Base-by-base conservation (phyloP, 1,140 invertebrate species). In the Zaprionus kolodkinae region DNA sequence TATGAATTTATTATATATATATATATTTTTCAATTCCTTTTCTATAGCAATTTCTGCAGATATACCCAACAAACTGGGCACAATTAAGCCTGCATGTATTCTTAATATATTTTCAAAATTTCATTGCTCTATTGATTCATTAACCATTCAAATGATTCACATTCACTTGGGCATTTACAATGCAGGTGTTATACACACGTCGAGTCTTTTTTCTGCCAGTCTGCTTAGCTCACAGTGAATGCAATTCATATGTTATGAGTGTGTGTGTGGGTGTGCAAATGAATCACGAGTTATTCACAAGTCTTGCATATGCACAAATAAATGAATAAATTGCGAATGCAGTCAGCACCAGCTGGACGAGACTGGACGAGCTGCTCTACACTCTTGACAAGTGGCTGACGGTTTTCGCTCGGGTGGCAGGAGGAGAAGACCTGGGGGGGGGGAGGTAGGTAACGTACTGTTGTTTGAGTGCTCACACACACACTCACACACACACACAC, bases 201-300 rank as follows among this genome's bases (percentile, higher is more conserved):
- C 6, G n/a, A 45, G 40, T 45, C n/a, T 7, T 15, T 15, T 15
- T 45, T 45, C 33, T 35, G 33, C 33, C 10, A 35, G 33, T 9
- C 40, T 15, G 40, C 40, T 15, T 15, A 45, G 40, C 15, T 45
- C 3, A n/a, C 40, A 15, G n/a, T 45, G 40, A 45, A 15, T 45
- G 40, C 40, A 6, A 15, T 43, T 27, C 9, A 12, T 45, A 7
- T n/a, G 11, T 17, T 40, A 15, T 11, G 50, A 66, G 62, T 64
- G 9, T 12, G 17, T 50, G 17, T 35, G 62, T 36, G 13, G 13
- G 38, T 40, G 38, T 45, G 17, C 21, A 43, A 60, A 60, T 60
- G 57, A 60, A 25, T 60, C 57, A 50, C n/a, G 17, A 50, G 45
- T 25, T 59, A 59, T 25, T 43, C 56, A 59, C 35, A 43, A 57